Base-by-base conservation (phyloP, 2,113 vertebrate genomes). In the Syrrhaptes paradoxus region DNA sequence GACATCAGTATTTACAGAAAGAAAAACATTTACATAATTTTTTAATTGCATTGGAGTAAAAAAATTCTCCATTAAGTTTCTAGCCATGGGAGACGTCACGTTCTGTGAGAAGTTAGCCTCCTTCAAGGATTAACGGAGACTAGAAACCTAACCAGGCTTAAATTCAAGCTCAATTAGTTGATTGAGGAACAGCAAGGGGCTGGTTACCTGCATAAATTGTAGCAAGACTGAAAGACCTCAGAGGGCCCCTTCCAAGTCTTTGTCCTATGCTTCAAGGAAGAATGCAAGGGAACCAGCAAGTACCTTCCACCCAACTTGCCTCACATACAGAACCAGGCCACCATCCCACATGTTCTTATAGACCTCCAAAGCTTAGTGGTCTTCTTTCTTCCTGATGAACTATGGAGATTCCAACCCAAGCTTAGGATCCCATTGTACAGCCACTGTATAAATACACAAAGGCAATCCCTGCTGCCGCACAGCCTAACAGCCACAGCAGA, bases 1-100 rank as follows among this genome's bases (percentile, higher is more conserved):
- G 38, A 86, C 24, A 80, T 41, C 16, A 74, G 9, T 97, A 97
- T 96, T 93, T 96, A 97, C 93, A 96, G 49, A 43, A 74, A 75
- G 22, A 88, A 87, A 68, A 85, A 58, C 10, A 65, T 59, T 58
- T 61, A 77, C 48, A 76, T 41, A 57, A 20, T 26, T 78, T 52
- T 52, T 3, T 5, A 43, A 26, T 48, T 13, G 81, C 26, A 63
- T 4, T 68, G 48, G n/a, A 89, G 20, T 67, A 68, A 90, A 90
- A 89, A 74, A 57, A 31, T 8, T 83, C 59, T 85, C 57, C 51
- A 36, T 22, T 5, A 94, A 88, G 32, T 38, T 84, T 87, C 57
- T 75, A 61, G 41, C 45, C 34, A 45, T 2, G 4, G 36, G 36
- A 91, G 52, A 85, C 22, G 13, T 29, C 63, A 78, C 0, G 2